These are phyloP conservation scores for Torymus tubicola DNA, from an alignment of 2,888 invertebrate genomes.

Conservation along the genomic window DNA sequence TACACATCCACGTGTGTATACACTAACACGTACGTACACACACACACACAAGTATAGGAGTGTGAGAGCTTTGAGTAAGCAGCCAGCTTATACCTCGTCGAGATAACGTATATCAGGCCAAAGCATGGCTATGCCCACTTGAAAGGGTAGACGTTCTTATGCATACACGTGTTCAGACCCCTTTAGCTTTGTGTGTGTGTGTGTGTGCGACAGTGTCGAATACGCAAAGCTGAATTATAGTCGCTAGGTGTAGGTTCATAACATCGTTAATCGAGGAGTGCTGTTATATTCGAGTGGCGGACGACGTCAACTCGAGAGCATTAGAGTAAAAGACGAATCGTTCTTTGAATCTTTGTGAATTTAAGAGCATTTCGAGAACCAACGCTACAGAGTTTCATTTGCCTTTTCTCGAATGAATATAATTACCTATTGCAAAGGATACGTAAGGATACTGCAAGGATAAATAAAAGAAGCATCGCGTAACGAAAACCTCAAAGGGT, in stretches of 20 bases:
- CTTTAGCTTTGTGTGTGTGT: neutral
- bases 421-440: too few species aligned
- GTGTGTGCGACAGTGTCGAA: neutral
- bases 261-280: slow-evolving; percentile 19
- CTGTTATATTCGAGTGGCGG: neutral
- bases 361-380: too few species aligned
- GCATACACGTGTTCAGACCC: neutral
- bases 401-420: too few species aligned
- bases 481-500: too few species aligned
- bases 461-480: too few species aligned
- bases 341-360: too few species aligned
- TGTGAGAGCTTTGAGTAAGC: too few species aligned
- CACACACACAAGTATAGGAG: neutral
- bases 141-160: slow-evolving; percentile 37
- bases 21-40: neutral
- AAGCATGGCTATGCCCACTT: slow-evolving; percentile 25
- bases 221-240: neutral
- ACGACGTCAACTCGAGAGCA: too few species aligned
- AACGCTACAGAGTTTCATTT: too few species aligned
- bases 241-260: neutral
- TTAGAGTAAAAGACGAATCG: too few species aligned
- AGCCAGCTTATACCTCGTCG: neutral
- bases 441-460: too few species aligned
- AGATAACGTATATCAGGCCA: slow-evolving; percentile 19
- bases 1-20: too few species aligned